phyloP scores from a whole-genome alignment of 1,140 invertebrate genomes.

The Zaprionus tsacasi region DNA sequence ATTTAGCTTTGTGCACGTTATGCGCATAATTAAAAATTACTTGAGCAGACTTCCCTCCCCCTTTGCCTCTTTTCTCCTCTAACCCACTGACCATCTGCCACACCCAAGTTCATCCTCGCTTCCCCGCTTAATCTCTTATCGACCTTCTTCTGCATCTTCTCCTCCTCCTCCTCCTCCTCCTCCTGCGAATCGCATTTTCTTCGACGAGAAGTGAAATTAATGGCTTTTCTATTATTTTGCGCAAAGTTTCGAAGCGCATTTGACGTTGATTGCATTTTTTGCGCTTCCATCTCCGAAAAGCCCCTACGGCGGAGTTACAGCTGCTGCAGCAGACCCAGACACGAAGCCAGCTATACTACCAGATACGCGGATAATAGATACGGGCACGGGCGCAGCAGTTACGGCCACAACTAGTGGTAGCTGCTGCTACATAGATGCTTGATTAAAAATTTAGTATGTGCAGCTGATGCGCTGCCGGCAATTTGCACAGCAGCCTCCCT shows the following conservation, averaged over 20 bases:
- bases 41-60: conserved; percentile 36
- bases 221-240: conserved; percentile 82
- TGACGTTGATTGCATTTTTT: conserved; percentile 82
- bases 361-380: background rate
- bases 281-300: conserved; percentile 51
- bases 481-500: conserved; percentile 47
- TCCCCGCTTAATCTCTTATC: conserved; percentile 15
- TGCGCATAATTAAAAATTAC: conserved; percentile 81
- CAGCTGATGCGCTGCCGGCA: conserved; percentile 49
- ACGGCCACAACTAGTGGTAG: conserved; percentile 43
- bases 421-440: conserved; percentile 50
- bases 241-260: conserved; percentile 81
- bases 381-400: conserved; percentile 20
- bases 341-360: conserved; percentile 28
- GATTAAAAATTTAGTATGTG: conserved; percentile 77
- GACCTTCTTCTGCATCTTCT: conserved; percentile 2
- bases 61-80: background rate
- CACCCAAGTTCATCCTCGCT: conserved; percentile 7
- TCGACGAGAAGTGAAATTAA: conserved; percentile 82
- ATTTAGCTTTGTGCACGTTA: conserved; percentile 68
- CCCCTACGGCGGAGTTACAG: conserved; percentile 65
- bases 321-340: conserved; percentile 37
- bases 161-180: background rate
- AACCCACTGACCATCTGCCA: conserved; percentile 35
- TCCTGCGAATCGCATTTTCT: conserved; percentile 48